Base-by-base conservation (phyloP, 2,797 vertebrate species). In the Apogon hyalosoma region DNA sequence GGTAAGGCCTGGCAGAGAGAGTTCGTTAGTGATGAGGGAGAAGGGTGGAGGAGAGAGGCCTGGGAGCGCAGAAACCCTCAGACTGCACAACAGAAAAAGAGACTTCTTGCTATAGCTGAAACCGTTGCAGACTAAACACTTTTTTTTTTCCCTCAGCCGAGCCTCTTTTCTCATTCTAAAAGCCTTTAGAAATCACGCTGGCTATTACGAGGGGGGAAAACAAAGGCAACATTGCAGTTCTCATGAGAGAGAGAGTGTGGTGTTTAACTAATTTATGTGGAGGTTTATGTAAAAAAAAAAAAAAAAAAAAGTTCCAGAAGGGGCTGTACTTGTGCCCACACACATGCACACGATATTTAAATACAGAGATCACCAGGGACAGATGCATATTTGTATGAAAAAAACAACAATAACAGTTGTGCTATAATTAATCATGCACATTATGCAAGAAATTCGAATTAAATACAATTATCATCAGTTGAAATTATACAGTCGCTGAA, bases 1-100 rank as follows among this genome's bases (percentile, higher is more conserved):
- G 92, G 93, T 93, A 88, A 92, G 86, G 87, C 90, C 90, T 83
- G 87, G 81, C 87, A 91, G 89, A 89, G 88, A 76, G 88, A 92
- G 88, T 92, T 90, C 60, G 84, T 93, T 92, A 93, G 91, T 81
- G 80, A 87, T 80, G 84, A 90, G 83, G 78, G 73, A 80, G 64
- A 82, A 73, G 80, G 82, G 73, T 61, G 77, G 65, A 77, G 77
- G 79, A 79, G 74, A 66, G 78, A 75, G 80, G 84, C 73, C 82
- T 80, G 75, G 66, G 79, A 87, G 74, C 68, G 72, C 60, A 64
- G 74, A 83, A 76, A 77, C 76, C 73, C 69, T 86, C 51, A 58
- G 53, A 61, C 67, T 73, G 78, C 69, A 87, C 64, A 73, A 69
- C 53, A 80, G 57, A 63, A 67, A 58, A 66, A 75, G 41, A 49